Base-by-base conservation (phyloP, 2,797 vertebrate species). In the Catamblyrhynchus diadema region DNA sequence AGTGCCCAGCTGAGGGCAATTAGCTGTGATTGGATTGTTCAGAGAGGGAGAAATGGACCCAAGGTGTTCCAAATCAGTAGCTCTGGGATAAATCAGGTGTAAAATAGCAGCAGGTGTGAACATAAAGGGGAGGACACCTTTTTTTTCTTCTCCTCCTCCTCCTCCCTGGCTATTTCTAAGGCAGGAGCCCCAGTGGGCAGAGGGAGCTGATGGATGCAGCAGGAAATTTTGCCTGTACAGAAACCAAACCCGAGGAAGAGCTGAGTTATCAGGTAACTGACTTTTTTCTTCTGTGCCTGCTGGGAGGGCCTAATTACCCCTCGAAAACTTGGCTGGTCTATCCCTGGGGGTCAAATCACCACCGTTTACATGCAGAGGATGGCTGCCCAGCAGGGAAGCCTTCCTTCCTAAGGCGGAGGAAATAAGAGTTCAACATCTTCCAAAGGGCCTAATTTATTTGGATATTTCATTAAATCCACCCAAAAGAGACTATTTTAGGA, bases 401-500 rank as follows among this genome's bases (percentile, higher is more conserved):
- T 39, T 1, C 70, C 44, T 69, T 79, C 62, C 51, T 39, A 9
- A 79, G 15, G 47, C 54, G 81, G 33, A 42, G 82, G 44, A 86
- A 82, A 69, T 5, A 5, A 39, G 69, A 85, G 45, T 41, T 51
- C 78, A 60, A 7, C 59, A 37, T 32, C 86, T 80, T 75, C 66
- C 44, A 7, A 5, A 2, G 32, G 71, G 72, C 64, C 57, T 74
- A 35, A 85, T 91, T 95, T 90, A 73, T 71, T 50, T 89, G 74
- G 67, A 11, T 80, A 50, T 94, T 94, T 85, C 90, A 74, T 94
- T 95, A 80, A 42, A 71, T 86, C 64, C 57, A 54, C 50, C 79
- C 79, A 6, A 50, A 90, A 91, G 72, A 61, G 64, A 16, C 44
- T 80, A 50, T 88, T 86, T 93, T 77, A 35, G 81, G 90, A 56